Base-by-base conservation (phyloP, 2,888 invertebrate genomes). In the Coelopa pilipes region DNA sequence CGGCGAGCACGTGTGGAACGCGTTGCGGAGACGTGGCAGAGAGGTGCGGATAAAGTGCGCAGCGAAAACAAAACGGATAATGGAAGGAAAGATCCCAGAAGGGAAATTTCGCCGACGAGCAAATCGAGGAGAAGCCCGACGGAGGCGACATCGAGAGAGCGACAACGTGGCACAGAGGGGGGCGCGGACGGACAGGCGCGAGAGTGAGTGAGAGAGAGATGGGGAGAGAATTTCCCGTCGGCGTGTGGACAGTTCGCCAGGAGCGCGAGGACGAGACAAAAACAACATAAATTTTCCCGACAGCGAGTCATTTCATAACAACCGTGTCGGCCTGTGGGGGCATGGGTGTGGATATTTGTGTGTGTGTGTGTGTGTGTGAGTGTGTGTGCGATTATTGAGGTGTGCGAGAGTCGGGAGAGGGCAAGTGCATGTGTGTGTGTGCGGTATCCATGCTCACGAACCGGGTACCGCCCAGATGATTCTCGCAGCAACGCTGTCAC, bases 381-480 rank as follows among this genome's bases (percentile, higher is more conserved):
- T 53, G 53, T 53, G n/a, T 7, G n/a, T 53, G 53, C 10, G 53
- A 7, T 53, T 53, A n/a, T 53, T 53, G 53, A 53, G 53, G 53
- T 53, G 34, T 34, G 34, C 7, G 34, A 34, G 34, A 34, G 4
- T 7, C 4, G 34, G 2, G 34, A 4, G 34, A 34, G 34, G 7
- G 2, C 7, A 9, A n/a, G n/a, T 53, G 53, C 10, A 10, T 19
- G 24, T 34, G 21, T 60, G n/a, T n/a, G 45, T 62, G 45, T 62
- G n/a, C 15, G 21, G 34, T 21, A 60, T 2, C 24, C 12, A 21
- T 13, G 21, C 19, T 60, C 13, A 60, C 59, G 19, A 60, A 46
- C 15, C 77, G 81, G 83, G 81, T 84, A 83, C 85, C 85, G 84
- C 84, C 84, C 84, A 82, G 79, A 82, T 84, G 84, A 82, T 83